Conservation (phyloP, 2,888 invertebrate species). For the Troilus luridus region DNA sequence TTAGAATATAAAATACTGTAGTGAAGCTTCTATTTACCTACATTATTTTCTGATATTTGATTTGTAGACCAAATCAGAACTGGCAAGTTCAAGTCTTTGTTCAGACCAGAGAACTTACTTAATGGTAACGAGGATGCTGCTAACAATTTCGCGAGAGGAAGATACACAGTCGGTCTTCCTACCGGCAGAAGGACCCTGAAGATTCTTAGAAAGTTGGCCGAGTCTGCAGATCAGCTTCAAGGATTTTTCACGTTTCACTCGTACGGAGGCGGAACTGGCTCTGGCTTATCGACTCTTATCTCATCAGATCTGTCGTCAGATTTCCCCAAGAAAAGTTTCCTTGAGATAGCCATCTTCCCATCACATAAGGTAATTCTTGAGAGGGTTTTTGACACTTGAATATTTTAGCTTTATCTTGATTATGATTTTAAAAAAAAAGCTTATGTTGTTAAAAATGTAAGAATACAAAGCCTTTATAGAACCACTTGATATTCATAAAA, state of each 20-base stretch:
- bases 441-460: no score
- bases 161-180: constrained; percentile 72
- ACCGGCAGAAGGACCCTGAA: constrained; percentile 44
- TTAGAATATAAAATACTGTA: background rate
- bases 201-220: constrained; percentile 50
- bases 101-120: constrained; percentile 42
- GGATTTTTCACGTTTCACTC: constrained; percentile 62
- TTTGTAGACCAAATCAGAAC: constrained; percentile 37
- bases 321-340: constrained; percentile 73
- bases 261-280: constrained; percentile 62
- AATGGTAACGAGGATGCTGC: constrained; percentile 52
- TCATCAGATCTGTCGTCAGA: constrained; percentile 60
- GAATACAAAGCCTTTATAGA: no score
- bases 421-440: background rate
- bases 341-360: constrained; percentile 69
- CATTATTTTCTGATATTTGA: background rate
- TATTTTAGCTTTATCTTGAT: no score
- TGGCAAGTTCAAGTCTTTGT: constrained; percentile 42
- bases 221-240: constrained; percentile 54
- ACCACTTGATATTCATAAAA: no score
- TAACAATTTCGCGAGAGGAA: constrained; percentile 50
- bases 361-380: constrained; percentile 68
- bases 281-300: constrained; percentile 59
- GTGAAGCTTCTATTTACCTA: background rate
- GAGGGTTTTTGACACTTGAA: no score